Evolutionary conservation across 2,888 invertebrate species (phyloP).

Genomic region (Malthinus seriepunctatus): DNA sequence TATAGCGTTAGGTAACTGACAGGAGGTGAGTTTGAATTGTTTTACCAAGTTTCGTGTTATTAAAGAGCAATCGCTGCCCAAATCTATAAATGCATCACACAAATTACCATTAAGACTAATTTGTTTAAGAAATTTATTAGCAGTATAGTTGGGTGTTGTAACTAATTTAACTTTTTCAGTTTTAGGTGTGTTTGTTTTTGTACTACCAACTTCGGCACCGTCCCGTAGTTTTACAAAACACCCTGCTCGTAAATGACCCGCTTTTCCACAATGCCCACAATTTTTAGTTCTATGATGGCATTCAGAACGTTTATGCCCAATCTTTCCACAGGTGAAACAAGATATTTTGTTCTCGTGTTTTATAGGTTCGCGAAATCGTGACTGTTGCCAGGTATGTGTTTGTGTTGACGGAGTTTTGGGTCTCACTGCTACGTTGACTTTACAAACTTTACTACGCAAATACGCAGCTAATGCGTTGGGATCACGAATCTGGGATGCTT

Average conservation of each 20-base stretch:
- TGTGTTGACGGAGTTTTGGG: background rate
- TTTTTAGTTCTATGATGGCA: background rate
- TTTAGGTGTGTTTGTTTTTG: background rate
- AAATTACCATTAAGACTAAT: background rate
- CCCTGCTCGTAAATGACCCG: conserved; percentile 10
- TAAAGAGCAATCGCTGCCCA: conserved; percentile 23
- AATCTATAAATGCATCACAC: conserved; percentile 14
- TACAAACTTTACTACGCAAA: conserved; percentile 24
- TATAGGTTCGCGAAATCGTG: no score
- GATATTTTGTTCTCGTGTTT: no score
- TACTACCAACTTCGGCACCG: no score
- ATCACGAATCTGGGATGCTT: conserved; percentile 23
- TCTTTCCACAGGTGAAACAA: no score
- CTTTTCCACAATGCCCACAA: conserved; percentile 13
- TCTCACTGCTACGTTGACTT: background rate
- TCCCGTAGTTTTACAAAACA: conserved; percentile 16
- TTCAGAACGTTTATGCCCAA: no score
- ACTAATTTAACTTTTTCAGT: conserved; percentile 3
- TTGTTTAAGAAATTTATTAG: conserved; percentile 17
- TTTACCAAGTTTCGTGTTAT: background rate
- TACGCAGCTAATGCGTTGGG: conserved; percentile 21
- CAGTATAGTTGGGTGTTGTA: background rate
- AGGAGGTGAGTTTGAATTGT: background rate
- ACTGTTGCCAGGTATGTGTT: background rate
- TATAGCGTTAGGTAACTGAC: background rate